Conservation (phyloP, 2,888 invertebrate species). For the Pardosa pseudoannulata region DNA sequence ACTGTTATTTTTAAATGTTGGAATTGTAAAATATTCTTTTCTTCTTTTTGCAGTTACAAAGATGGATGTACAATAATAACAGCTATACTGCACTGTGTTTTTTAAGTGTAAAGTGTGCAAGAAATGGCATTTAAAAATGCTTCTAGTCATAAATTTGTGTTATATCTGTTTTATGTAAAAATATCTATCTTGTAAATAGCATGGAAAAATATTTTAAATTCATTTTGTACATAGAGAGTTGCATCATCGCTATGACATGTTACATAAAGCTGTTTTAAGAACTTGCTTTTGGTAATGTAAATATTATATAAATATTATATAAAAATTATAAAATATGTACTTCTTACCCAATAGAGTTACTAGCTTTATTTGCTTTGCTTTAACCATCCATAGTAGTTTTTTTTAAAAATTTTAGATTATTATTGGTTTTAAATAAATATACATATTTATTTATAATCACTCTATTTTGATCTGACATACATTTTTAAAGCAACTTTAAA, state of each 20-base stretch:
- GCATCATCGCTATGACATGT: slow-evolving; percentile 42
- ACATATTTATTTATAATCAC: too few species aligned
- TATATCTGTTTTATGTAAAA: slow-evolving; percentile 16
- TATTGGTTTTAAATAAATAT: too few species aligned
- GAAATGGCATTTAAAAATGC: slow-evolving; percentile 32
- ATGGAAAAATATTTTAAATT: slow-evolving; percentile 33
- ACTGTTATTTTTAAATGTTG: neutral
- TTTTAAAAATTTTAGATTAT: too few species aligned
- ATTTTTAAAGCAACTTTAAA: too few species aligned
- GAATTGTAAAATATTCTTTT: neutral
- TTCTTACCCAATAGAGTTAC: too few species aligned
- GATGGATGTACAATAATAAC: slow-evolving; percentile 52
- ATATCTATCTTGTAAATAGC: slow-evolving; percentile 44
- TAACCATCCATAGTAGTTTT: too few species aligned
- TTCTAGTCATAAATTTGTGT: slow-evolving; percentile 50
- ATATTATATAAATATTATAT: too few species aligned
- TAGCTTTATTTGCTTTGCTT: too few species aligned
- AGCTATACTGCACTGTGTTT: neutral
- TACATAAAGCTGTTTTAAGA: slow-evolving; percentile 48
- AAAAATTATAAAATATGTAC: too few species aligned
- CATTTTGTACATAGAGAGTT: slow-evolving; percentile 42
- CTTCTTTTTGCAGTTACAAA: slow-evolving; percentile 47
- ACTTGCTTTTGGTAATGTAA: neutral
- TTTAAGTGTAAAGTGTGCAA: slow-evolving; percentile 5
- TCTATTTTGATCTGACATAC: too few species aligned